Conservation (phyloP, 1,140 invertebrate genomes). For the Lordiphosa clarofinis region DNA sequence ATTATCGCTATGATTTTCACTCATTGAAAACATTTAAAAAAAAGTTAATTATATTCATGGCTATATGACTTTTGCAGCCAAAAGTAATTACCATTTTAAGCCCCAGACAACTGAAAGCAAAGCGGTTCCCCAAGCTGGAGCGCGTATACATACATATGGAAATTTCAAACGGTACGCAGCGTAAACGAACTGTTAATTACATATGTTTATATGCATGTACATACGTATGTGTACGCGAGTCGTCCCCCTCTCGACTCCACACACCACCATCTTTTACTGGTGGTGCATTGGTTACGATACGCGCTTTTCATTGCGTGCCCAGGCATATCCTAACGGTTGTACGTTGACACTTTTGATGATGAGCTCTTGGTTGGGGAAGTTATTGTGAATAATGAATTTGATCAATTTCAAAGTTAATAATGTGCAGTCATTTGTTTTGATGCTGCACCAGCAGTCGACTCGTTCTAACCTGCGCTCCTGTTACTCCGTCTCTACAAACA, state of each 20-base stretch:
- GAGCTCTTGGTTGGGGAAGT: too few relatives aligned
- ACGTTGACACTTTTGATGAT: not conserved
- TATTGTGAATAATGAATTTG: too few relatives aligned
- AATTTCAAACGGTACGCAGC: slow-evolving; percentile 67
- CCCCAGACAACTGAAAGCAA: slow-evolving; percentile 5
- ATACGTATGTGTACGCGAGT: slow-evolving; percentile 6
- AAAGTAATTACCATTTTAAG: slow-evolving; percentile 51
- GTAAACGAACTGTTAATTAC: slow-evolving; percentile 73
- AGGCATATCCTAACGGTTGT: slow-evolving; percentile 19
- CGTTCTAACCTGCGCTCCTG: too few relatives aligned
- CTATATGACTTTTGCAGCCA: slow-evolving; percentile 54
- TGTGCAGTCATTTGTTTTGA: too few relatives aligned
- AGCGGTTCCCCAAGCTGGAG: not conserved
- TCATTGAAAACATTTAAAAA: not conserved
- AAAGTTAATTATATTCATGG: slow-evolving; percentile 72
- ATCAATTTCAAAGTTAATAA: too few relatives aligned
- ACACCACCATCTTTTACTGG: not conserved
- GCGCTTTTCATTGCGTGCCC: slow-evolving; percentile 38
- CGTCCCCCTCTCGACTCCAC: slow-evolving; percentile 1
- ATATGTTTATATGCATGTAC: slow-evolving; percentile 22
- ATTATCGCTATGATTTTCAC: too few relatives aligned
- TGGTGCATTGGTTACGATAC: slow-evolving; percentile 38
- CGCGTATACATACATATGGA: too few relatives aligned
- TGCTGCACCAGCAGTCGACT: too few relatives aligned
- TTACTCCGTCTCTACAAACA: too few relatives aligned